Base-by-base conservation (phyloP, 2,113 vertebrate species). In the Nycticebus coucang region DNA sequence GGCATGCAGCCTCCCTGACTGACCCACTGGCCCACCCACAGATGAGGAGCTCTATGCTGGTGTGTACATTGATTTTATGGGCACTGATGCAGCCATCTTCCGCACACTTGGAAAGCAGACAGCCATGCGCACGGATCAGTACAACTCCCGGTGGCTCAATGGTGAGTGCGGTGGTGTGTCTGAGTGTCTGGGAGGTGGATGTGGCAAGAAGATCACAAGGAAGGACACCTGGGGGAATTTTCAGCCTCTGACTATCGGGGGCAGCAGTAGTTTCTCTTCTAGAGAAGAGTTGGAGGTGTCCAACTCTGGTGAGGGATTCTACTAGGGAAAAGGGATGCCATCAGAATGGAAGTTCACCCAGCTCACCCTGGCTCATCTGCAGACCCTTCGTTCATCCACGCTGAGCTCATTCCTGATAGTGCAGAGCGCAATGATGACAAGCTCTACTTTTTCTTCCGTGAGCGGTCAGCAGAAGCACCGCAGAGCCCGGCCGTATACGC, bases 371-470 rank as follows among this genome's bases (percentile, higher is more conserved):
- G 81, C 4, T 0, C 14, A 0, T n/a, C 97, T 96, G 62, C 98
- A 99, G 99, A 99, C 96, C 99, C 99, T 5, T 99, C 99, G 1
- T 99, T 99, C 1, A 98, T 99, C 97, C 99, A 99, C 0, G 99
- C 99, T 4, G 99, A 99, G 98, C 99, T 99, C 96, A 99, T 99
- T 96, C 99, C 99, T 0, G 99, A 99, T 98, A 99, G 99, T 2
- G 99, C 99, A 0, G 99, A 99, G 97, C 99, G 99, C 97, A 99
- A 99, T 0, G 99, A 99, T 0, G 99, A 99, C 98, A 99, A 99
- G 94, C 99, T 99, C n/a, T 99, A 99, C 98, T 99, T 99, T 97
- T 99, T 99, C 98, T 99, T 99, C 98, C 99, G 99, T 3, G 99
- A 99, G 98, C 99, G 99, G 97, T 99, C 99, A 0, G 99, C 99